A percentile compares a stretch with the other conserved stretches of the same genome.
Conservation (phyloP, 2,797 vertebrate species). For the Columba guinea region DNA sequence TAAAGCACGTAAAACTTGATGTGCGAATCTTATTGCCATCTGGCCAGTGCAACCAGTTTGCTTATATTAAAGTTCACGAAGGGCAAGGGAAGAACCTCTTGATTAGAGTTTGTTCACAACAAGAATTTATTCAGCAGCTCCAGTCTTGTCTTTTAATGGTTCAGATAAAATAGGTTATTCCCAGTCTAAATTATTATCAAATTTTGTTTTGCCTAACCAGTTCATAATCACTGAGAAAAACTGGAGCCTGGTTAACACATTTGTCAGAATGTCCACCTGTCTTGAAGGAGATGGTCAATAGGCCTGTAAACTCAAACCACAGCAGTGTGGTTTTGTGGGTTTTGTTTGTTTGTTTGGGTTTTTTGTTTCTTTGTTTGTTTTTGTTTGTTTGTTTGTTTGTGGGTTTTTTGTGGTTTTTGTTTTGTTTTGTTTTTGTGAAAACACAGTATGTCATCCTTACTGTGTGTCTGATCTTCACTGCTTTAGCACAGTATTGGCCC, state of each 20-base stretch:
- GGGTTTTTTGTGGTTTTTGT: no score
- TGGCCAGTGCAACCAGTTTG: not conserved
- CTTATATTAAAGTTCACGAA: not conserved
- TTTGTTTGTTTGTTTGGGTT: no score
- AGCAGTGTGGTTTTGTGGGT: not conserved
- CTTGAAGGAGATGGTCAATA: not conserved
- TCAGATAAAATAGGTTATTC: not conserved
- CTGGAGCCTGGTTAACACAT: not conserved
- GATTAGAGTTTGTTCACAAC: not conserved
- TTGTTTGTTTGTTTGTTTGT: no score
- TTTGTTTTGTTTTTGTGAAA: not conserved
- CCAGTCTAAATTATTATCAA: not conserved
- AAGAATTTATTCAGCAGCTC: not conserved
- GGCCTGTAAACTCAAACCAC: not conserved
- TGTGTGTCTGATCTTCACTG: not conserved
- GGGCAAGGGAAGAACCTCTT: not conserved
- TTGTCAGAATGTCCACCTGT: not conserved
- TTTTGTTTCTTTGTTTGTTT: no score
- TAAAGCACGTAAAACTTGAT: not conserved
- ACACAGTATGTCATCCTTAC: not conserved
- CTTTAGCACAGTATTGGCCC: not conserved
- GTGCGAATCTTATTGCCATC: not conserved
- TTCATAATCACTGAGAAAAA: not conserved
- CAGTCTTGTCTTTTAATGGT: not conserved
- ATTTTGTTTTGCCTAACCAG: not conserved